Evolutionary conservation across 64 coral and sea anemone species (phyloP).

Genomic region (Platygyra sinensis): DNA sequence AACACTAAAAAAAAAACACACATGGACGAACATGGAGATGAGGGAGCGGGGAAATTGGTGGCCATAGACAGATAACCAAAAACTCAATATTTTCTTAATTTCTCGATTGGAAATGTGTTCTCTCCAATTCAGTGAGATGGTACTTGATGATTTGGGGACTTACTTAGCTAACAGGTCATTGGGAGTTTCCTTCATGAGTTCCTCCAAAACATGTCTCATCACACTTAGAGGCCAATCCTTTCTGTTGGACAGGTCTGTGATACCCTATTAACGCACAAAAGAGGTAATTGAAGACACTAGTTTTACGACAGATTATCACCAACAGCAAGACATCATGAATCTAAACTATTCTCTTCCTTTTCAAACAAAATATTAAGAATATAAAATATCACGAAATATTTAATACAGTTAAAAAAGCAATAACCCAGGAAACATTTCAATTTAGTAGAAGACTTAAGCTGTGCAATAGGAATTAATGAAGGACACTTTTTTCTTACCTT

Average conservation of each 20-base stretch:
- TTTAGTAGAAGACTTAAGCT: no score
- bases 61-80: neutral
- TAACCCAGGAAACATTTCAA: neutral
- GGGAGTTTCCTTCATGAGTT: conserved; percentile 88
- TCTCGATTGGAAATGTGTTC: no score
- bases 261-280: conserved; percentile 50
- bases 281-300: neutral
- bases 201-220: conserved; percentile 88
- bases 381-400: no score
- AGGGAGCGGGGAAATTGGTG: neutral
- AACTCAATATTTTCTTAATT: no score
- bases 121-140: no score
- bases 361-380: no score
- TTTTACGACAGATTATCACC: no score
- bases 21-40: no score
- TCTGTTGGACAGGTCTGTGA: conserved; percentile 78
- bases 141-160: neutral
- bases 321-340: no score
- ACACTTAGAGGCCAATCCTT: conserved; percentile 93
- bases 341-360: no score
- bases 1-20: no score
- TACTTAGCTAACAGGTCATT: conserved; percentile 93
- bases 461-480: neutral
- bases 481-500: conserved; percentile 63
- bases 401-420: neutral